Base-by-base conservation (phyloP, 1,140 invertebrate species). In the Bilobella aurantiaca region DNA sequence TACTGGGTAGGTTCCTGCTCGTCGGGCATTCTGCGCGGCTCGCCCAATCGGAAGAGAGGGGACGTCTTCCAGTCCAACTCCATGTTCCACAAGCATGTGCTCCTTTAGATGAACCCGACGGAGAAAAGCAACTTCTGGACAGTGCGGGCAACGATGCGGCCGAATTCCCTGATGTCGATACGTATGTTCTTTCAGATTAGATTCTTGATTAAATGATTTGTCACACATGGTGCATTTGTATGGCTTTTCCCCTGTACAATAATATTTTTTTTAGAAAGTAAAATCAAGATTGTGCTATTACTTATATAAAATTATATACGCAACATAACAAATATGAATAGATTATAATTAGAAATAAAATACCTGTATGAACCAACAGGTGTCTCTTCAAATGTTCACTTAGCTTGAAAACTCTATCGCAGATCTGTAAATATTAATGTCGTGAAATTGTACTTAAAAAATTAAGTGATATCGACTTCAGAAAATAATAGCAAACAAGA, bases 191-290 rank as follows among this genome's bases (percentile, higher is more conserved):
- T 62, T 74, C 65, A 84, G 75, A 0, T 82, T 82, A 14, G 83
- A 84, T 8, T 82, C 81, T 64, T 77, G 71, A 0, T 81, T 82
- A 73, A 86, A 87, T 3, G 78, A 77, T 37, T 83, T 76, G 0
- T 82, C 80, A 69, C 86, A 87, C 2, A 83, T 78, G 56, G 83
- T 82, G 77, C 93, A 96, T 69, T 82, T 82, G 78, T 88, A 94
- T 0, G 92, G 91, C 74, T 91, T 88, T 62, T 86, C 82, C 0
- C 89, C 88, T 12, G n/a, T n/a, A n/a, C n/a, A n/a, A n/a, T n/a
- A n/a, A n/a, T n/a, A n/a, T n/a, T n/a, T n/a, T n/a, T n/a, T n/a
- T n/a, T n/a, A n/a, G n/a, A n/a, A n/a, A n/a, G n/a, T n/a, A n/a
- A n/a, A n/a, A n/a, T n/a, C n/a, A n/a, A n/a, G n/a, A n/a, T n/a